Base-by-base conservation (phyloP, 2,113 vertebrate species). In the Panthera uncia region DNA sequence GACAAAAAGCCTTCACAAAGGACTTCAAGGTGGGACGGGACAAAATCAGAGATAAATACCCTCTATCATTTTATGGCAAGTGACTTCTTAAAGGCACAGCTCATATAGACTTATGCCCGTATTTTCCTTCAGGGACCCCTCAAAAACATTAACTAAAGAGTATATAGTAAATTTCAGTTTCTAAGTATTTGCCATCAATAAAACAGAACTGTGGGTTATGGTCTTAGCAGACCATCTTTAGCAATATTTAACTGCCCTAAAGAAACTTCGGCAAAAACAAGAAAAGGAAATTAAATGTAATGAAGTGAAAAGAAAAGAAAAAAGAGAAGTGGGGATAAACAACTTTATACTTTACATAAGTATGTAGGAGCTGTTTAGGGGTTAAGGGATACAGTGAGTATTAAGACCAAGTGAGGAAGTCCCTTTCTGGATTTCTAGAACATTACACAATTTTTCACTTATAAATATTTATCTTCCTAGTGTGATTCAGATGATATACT, bases 71-170 rank as follows among this genome's bases (percentile, higher is more conserved):
- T 89, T 52, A 92, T 38, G 84, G 19, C 7, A 87, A 91, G 61
- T 50, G 89, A 94, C 50, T 74, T 2, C 81, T 84, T 93, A 73
- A 95, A 95, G n/a, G 21, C 33, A 82, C 10, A 89, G 55, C 2
- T 21, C 82, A 82, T 25, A 90, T 4, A 71, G n/a, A 16, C 71
- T 61, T 81, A 57, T 38, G 78, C 15, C 31, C 94, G 4, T 71
- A 91, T 91, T 89, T 97, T 96, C 25, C 78, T 97, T 91, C 38
- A 65, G 81, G 61, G 50, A 86, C 14, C 2, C n/a, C 68, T 86
- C 55, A 87, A 73, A 96, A 96, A 93, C 87, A 97, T 94, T 95
- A 93, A 84, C 90, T 94, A 38, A 97, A 94, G 57, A 69, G 96
- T 89, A 92, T 84, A 69, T 82, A 92, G 96, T 94, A 92, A 91